These are phyloP conservation scores for Rousettus madagascariensis DNA, from an alignment of 2,797 vertebrate species.

Conservation along the genomic window DNA sequence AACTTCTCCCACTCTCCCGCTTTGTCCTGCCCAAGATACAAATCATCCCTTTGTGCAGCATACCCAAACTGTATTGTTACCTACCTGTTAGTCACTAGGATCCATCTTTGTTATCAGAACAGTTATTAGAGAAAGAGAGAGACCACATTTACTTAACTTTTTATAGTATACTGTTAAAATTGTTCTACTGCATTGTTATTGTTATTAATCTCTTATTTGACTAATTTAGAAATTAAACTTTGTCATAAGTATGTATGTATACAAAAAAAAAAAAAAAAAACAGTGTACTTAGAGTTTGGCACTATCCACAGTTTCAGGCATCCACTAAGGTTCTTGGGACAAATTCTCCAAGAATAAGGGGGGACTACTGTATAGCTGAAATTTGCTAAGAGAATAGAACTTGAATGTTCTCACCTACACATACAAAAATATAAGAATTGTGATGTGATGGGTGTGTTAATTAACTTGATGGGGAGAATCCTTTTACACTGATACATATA, in stretches of 20 bases:
- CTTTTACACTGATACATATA: neutral
- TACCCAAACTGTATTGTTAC: neutral
- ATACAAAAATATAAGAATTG: neutral
- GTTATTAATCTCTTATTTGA: neutral
- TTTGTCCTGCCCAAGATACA: neutral
- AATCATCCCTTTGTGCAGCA: neutral
- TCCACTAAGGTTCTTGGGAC: neutral
- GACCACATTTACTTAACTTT: neutral
- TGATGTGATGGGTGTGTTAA: neutral
- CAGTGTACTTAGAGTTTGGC: neutral
- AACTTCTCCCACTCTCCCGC: neutral
- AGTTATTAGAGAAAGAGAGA: neutral
- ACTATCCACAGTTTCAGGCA: neutral
- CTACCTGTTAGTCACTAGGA: neutral
- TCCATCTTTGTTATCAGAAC: neutral
- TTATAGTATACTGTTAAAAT: neutral
- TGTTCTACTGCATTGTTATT: neutral
- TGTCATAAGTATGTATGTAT: neutral
- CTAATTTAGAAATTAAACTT: neutral
- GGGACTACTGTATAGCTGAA: neutral
- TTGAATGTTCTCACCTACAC: neutral
- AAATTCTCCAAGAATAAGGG: neutral
- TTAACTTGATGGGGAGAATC: neutral
- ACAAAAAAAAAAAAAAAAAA: neutral
- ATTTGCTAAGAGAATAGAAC: neutral